phyloP scores from a whole-genome alignment of 2,888 invertebrate species.

The Teleiodes luculella region DNA sequence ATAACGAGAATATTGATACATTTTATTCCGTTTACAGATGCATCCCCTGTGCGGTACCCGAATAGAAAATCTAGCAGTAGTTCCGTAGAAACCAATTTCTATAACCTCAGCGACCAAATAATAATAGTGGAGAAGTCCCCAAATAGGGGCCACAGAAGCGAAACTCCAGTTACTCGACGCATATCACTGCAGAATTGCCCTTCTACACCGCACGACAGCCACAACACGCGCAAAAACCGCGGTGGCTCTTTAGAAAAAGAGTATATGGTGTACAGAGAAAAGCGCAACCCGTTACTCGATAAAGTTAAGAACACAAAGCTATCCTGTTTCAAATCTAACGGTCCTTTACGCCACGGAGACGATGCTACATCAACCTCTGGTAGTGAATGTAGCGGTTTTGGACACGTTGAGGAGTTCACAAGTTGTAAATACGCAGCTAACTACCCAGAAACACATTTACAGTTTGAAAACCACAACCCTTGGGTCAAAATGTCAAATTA shows the following conservation, averaged over 20 bases:
- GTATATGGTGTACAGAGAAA: constrained; percentile 80
- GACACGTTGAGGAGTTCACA: constrained; percentile 62
- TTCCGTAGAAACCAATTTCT: constrained; percentile 82
- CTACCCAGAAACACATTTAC: constrained; percentile 59
- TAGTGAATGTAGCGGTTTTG: constrained; percentile 75
- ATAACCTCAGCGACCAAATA: constrained; percentile 81
- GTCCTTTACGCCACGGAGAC: constrained; percentile 70
- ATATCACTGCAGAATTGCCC: constrained; percentile 67
- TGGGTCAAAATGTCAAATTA: constrained; percentile 72
- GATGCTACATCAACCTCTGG: constrained; percentile 74
- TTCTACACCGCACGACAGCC: constrained; percentile 68
- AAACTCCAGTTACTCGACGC: constrained; percentile 62
- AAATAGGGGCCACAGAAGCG: constrained; percentile 62
- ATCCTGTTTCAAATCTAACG: constrained; percentile 82
- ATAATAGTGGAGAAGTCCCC: constrained; percentile 79
- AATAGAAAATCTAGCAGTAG: constrained; percentile 81
- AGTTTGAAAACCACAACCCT: constrained; percentile 72
- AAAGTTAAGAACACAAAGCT: constrained; percentile 84
- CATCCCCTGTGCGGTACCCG: constrained; percentile 81
- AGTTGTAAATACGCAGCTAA: constrained; percentile 57
- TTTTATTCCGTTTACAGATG: constrained; percentile 68
- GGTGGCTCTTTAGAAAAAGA: constrained; percentile 77
- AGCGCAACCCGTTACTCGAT: constrained; percentile 83
- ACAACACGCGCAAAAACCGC: constrained; percentile 69
- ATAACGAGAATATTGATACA: too few relatives aligned